Conservation (phyloP, 92 coral and sea anemone species). For the Phenganax stokvisi region DNA sequence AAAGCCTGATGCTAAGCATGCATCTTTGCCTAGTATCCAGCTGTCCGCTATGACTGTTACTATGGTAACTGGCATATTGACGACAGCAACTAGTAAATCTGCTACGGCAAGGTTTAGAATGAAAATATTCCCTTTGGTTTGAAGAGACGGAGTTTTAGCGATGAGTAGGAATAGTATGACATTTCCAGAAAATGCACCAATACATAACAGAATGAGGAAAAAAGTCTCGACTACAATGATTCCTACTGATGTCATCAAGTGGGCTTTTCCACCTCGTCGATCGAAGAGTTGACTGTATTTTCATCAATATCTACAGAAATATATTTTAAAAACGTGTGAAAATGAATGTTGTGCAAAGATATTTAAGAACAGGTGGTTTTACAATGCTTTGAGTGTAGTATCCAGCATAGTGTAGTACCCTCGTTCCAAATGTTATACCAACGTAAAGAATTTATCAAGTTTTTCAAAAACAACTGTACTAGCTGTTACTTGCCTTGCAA, state of each 20-base stretch:
- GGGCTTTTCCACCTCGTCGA: neutral
- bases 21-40: slow-evolving; percentile 59
- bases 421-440: no score
- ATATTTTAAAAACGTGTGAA: neutral
- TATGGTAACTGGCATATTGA: slow-evolving; percentile 86
- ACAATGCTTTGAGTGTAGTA: no score
- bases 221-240: slow-evolving; percentile 27
- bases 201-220: slow-evolving; percentile 29
- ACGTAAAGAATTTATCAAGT: no score
- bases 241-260: slow-evolving; percentile 11
- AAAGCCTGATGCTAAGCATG: slow-evolving; percentile 64
- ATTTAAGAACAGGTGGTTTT: no score
- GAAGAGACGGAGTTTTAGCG: slow-evolving; percentile 45
- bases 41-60: slow-evolving; percentile 48
- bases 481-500: no score
- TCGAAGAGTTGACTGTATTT: neutral
- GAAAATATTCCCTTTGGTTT: slow-evolving; percentile 59
- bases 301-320: neutral
- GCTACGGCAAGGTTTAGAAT: slow-evolving; percentile 84
- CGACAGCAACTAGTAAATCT: slow-evolving; percentile 65
- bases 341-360: neutral
- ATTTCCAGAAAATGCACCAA: slow-evolving; percentile 59
- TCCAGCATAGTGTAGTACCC: no score
- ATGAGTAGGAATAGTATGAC: slow-evolving; percentile 57
- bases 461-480: no score